phyloP scores from a whole-genome alignment of 1,140 invertebrate genomes.

The Diorhabda carinulata region DNA sequence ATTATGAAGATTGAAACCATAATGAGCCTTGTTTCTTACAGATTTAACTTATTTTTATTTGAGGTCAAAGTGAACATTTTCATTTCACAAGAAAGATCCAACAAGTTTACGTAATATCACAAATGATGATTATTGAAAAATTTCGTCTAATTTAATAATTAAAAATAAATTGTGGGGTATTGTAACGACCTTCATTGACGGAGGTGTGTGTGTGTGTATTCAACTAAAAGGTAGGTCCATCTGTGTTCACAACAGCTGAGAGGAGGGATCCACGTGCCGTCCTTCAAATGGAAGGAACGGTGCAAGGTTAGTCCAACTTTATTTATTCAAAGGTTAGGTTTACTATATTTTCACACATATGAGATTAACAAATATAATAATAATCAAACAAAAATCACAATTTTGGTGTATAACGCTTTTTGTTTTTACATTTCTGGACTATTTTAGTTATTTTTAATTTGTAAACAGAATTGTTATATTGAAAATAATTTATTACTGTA shows the following conservation, averaged over 20 bases:
- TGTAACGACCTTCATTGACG: not conserved
- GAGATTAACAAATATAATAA: not conserved
- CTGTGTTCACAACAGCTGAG: slow-evolving; percentile 22
- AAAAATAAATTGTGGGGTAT: too few relatives aligned
- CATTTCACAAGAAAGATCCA: too few relatives aligned
- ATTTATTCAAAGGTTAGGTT: not conserved
- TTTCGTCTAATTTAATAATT: not conserved
- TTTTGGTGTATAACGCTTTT: not conserved
- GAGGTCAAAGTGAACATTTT: too few relatives aligned
- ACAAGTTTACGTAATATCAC: too few relatives aligned
- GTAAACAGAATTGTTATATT: not conserved
- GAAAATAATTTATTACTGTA: not conserved
- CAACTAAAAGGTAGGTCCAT: slow-evolving; percentile 20
- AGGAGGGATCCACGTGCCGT: slow-evolving; percentile 14
- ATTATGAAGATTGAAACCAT: too few relatives aligned
- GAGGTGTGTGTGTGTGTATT: not conserved
- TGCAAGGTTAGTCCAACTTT: slow-evolving; percentile 21
- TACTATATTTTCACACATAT: not conserved
- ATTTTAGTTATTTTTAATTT: not conserved
- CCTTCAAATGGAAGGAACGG: slow-evolving; percentile 17
- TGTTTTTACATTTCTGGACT: not conserved
- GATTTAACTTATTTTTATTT: too few relatives aligned
- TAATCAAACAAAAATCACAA: not conserved
- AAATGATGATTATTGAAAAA: not conserved
- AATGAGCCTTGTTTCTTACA: too few relatives aligned